phyloP scores from a whole-genome alignment of 2,888 invertebrate species.

The Dynastes grantii region DNA sequence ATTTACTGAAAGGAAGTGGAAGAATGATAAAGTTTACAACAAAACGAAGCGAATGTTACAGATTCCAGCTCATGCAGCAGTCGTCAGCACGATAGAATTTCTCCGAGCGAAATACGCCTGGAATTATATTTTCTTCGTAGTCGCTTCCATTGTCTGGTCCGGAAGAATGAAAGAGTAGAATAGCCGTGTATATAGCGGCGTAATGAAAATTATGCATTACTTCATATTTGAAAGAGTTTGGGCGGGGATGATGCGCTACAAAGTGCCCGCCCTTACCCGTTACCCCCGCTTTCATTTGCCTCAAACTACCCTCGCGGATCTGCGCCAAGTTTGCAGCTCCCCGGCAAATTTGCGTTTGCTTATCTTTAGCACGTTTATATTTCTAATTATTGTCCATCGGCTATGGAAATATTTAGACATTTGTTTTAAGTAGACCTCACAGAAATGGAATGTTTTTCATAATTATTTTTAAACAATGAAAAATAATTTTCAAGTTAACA shows the following conservation, averaged over 20 bases:
- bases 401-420: background rate
- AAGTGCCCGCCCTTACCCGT: conserved; percentile 60
- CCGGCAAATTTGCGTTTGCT: conserved; percentile 42
- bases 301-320: conserved; percentile 57
- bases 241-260: conserved; percentile 60
- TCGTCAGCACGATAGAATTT: conserved; percentile 37
- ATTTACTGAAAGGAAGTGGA: conserved; percentile 6
- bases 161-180: conserved; percentile 61
- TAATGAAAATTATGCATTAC: conserved; percentile 68
- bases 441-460: no score
- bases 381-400: conserved; percentile 45
- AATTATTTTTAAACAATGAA: no score
- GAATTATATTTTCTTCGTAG: conserved; percentile 61
- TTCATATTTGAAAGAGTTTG: conserved; percentile 65
- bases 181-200: conserved; percentile 62
- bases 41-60: background rate
- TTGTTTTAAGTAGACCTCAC: background rate
- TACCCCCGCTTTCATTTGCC: conserved; percentile 60
- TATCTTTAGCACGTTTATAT: conserved; percentile 53
- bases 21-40: background rate
- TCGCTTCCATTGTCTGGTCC: conserved; percentile 60
- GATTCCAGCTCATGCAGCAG: conserved; percentile 27
- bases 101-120: conserved; percentile 43
- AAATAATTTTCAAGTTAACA: no score
- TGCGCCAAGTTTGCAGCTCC: conserved; percentile 52